phyloP scores from a whole-genome alignment of 2,797 vertebrate genomes.

The Cephalopachus bancanus region DNA sequence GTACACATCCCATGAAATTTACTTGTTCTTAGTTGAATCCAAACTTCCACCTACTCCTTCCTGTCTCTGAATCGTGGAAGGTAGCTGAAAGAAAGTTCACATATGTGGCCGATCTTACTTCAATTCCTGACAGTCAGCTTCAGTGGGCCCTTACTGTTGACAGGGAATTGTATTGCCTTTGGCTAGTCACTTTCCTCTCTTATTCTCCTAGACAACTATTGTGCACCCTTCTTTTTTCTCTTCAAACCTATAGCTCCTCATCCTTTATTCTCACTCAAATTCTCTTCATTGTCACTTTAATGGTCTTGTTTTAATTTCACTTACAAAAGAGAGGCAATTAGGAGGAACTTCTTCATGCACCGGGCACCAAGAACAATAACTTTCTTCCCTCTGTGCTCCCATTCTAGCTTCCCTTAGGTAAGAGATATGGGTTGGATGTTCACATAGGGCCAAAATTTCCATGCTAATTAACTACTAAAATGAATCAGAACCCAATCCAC shows the following conservation, averaged over 20 bases:
- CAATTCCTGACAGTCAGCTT: neutral
- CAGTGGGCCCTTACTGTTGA: neutral
- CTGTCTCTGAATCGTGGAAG: neutral
- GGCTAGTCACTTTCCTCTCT: neutral
- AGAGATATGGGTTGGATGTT: neutral
- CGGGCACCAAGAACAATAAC: neutral
- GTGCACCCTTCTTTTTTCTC: neutral
- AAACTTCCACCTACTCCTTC: neutral
- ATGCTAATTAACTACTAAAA: neutral
- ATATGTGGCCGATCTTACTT: neutral
- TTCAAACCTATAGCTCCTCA: neutral
- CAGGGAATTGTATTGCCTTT: neutral
- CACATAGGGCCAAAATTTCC: neutral
- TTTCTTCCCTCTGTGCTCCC: neutral
- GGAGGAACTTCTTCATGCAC: neutral
- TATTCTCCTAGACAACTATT: neutral
- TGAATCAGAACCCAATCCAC: neutral
- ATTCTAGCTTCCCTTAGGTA: neutral
- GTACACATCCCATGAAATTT: neutral
- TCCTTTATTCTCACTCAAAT: neutral
- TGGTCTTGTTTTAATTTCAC: neutral
- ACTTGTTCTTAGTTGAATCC: neutral
- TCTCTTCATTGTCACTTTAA: neutral
- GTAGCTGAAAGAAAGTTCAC: neutral
- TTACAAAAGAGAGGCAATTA: neutral